Evolutionary conservation across 2,888 invertebrate genomes (phyloP).

Genomic region (Phyto melanocephala): DNA sequence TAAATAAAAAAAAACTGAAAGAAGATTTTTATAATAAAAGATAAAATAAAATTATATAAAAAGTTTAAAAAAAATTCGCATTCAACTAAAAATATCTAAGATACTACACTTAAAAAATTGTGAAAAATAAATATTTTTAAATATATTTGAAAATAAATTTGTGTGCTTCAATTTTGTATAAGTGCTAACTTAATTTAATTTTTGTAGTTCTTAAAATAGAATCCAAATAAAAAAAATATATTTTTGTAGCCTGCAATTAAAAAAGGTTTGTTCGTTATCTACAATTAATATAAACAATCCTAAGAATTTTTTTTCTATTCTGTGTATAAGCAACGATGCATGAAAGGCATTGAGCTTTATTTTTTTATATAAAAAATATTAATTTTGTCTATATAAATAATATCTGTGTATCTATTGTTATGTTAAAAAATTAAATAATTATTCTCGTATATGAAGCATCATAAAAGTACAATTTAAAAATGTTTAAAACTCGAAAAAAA

Average conservation of each 20-base stretch:
- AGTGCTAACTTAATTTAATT: neutral
- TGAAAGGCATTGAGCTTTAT: neutral
- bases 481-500: slow-evolving; percentile 4
- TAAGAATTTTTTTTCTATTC: neutral
- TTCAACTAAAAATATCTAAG: neutral
- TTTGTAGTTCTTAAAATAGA: neutral
- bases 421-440: too few species aligned
- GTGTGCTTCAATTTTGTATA: neutral
- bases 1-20: neutral
- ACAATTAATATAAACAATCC: neutral
- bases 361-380: neutral
- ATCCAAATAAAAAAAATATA: too few species aligned
- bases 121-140: neutral
- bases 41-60: neutral
- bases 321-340: neutral
- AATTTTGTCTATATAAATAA: neutral
- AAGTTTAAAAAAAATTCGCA: neutral
- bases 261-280: neutral
- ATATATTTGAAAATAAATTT: neutral
- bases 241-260: neutral
- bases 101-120: neutral
- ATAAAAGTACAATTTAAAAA: neutral
- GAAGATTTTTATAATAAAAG: neutral
- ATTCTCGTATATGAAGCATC: neutral
- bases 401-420: neutral